phyloP scores from a whole-genome alignment of 1,140 invertebrate species.

The Drosophila micromelanica region DNA sequence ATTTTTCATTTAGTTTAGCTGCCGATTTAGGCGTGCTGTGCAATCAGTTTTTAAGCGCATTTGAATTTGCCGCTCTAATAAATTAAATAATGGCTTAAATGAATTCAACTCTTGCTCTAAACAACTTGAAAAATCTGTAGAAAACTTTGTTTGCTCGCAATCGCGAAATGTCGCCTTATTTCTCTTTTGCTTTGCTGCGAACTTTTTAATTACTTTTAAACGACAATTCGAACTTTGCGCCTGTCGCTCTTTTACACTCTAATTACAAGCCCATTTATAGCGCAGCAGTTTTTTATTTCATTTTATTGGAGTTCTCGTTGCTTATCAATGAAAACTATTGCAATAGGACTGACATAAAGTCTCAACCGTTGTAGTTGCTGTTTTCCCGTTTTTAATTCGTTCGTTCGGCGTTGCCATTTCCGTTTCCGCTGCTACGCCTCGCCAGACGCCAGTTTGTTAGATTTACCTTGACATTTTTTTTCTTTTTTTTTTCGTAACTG shows the following conservation, averaged over 20 bases:
- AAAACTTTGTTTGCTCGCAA: slow-evolving; percentile 42
- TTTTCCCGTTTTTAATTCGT: slow-evolving; percentile 46
- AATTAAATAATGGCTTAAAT: slow-evolving; percentile 40
- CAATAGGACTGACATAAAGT: slow-evolving; percentile 21
- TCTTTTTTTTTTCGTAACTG: slow-evolving; percentile 26
- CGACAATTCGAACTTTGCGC: slow-evolving; percentile 77
- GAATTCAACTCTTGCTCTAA: slow-evolving; percentile 36
- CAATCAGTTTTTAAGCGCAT: background rate
- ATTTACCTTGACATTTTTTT: slow-evolving; percentile 81
- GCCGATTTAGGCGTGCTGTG: background rate
- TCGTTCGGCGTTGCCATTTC: slow-evolving; percentile 67
- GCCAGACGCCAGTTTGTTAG: slow-evolving; percentile 64
- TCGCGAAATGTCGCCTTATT: slow-evolving; percentile 72
- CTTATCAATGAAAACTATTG: slow-evolving; percentile 64
- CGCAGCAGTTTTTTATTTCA: slow-evolving; percentile 36
- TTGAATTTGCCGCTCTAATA: slow-evolving; percentile 17
- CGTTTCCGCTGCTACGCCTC: slow-evolving; percentile 66
- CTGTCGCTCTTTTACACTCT: slow-evolving; percentile 61
- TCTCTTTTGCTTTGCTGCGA: slow-evolving; percentile 59
- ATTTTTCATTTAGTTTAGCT: background rate
- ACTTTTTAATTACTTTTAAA: slow-evolving; percentile 83
- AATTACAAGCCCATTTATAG: slow-evolving; percentile 73
- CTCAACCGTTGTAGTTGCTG: slow-evolving; percentile 21
- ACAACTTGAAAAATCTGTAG: slow-evolving; percentile 35
- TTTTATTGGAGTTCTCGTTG: slow-evolving; percentile 31